Conservation (phyloP, 2,797 vertebrate species). For the Lithobates sylvaticus region DNA sequence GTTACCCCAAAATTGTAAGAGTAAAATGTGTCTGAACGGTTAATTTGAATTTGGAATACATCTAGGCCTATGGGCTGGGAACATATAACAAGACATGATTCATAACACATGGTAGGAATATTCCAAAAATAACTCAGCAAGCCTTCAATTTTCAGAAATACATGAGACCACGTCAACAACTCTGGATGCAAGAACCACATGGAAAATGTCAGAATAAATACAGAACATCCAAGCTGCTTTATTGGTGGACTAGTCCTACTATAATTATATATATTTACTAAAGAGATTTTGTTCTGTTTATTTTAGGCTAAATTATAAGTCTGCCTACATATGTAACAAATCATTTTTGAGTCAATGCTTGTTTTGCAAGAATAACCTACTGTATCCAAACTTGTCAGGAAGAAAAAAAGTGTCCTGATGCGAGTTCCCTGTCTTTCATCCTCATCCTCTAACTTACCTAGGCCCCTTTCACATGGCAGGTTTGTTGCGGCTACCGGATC, state of each 20-base stretch:
- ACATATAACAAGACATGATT: conserved; percentile 21
- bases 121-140: conserved; percentile 9
- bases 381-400: too few species aligned
- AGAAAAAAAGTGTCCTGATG: too few species aligned
- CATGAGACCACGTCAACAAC: neutral
- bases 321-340: neutral
- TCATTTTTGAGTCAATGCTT: too few species aligned
- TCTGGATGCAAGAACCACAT: neutral
- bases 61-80: neutral
- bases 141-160: conserved; percentile 3
- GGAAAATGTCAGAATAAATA: neutral
- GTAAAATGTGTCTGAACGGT: too few species aligned
- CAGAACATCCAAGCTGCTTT: neutral
- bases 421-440: too few species aligned
- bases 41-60: too few species aligned
- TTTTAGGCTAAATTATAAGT: neutral
- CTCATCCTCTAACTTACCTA: too few species aligned
- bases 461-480: too few species aligned
- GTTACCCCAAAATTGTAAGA: too few species aligned
- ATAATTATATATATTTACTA: neutral
- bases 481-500: too few species aligned
- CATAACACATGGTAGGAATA: conserved; percentile 12
- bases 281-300: neutral
- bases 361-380: too few species aligned
- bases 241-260: neutral